Evolutionary conservation across 2,113 vertebrate species (phyloP), one percentile per base, ranked within the genome.

Genomic region (Trochalopteron elliotii): DNA sequence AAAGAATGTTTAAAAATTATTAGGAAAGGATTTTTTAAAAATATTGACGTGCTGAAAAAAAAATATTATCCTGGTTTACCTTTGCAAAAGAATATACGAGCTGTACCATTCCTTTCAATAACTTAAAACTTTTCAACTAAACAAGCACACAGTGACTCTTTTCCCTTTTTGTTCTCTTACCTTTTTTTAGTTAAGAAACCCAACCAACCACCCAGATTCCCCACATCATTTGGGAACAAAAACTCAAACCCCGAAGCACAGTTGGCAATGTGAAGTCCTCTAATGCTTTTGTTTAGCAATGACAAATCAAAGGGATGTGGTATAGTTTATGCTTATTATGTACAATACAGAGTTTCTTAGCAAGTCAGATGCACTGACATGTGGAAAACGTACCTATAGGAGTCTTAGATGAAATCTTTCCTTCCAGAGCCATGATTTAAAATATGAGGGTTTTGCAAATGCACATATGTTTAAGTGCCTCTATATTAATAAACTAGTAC

Each of bases 371-470:
- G 53, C 6, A n/a, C 25, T 24, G 17, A n/a, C 9, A 5, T 3
- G 18, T 30, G 19, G 44, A 60, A 75, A 59, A 78, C 1, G 0
- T 23, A n/a, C 27, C 16, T 40, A 4, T 0, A 56, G 15, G 13
- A 2, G 7, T 60, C 44, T 80, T 56, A 45, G 35, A 53, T 12
- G 2, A 35, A 83, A 10, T 12, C 13, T 72, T 57, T 23, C 25
- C n/a, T 81, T 72, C 31, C 25, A 21, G 1, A 86, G 33, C 9
- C 19, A n/a, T 5, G 5, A 11, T 55, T 39, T 22, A 40, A 45
- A 67, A 82, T 59, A 67, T 27, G 56, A 78, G 61, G 21, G 23
- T 28, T 82, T 78, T 59, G 15, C 40, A 78, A 74, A 21, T n/a
- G 12, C 1, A 2, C 14, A 8, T 15, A 19, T 28, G 16, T 61